Base-by-base conservation (phyloP, 2,888 invertebrate species). In the Idaea straminata region DNA sequence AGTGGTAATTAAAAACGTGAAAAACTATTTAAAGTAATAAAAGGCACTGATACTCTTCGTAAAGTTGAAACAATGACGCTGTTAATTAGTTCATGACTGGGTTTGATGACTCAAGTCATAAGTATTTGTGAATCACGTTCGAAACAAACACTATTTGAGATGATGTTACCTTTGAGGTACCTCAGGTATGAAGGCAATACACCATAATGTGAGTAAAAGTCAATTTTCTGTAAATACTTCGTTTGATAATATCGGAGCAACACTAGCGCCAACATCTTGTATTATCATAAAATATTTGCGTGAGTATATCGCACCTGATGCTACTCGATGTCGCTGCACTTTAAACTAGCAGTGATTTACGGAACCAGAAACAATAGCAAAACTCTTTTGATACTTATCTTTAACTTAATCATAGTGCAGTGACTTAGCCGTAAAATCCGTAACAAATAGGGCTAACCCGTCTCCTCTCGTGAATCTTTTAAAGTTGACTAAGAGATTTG, bases 231-330 rank as follows among this genome's bases (percentile, higher is more conserved):
- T 7, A 7, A 10, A 47, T 47, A 47, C 13, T 7, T 10, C 47
- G 47, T 47, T 47, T 34, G 59, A 59, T 16, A 16, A 57, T 34
- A 69, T 0, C 63, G 61, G 65, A 64, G 74, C 89, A 81, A 74
- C 88, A 79, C 87, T 87, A 86, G 76, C 67, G 75, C 74, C 76
- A 81, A 83, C 82, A 83, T 85, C 83, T 82, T 80, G 86, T 92
- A 91, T 91, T 91, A 88, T 91, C 91, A 87, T 90, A 91, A 90
- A 90, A 92, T 91, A 91, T 92, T 92, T 91, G 91, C 90, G 85
- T 83, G 89, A 87, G 83, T 91, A 87, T 89, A 84, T 84, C 85
- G 84, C 92, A 92, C 91, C 92, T 92, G 92, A 87, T 86, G 84
- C 89, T 78, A 76, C 79, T 75, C 80, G 79, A 79, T 84, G 86